These are phyloP conservation scores for Pseudoips prasinana DNA, from an alignment of 2,888 invertebrate genomes.

Conservation along the genomic window DNA sequence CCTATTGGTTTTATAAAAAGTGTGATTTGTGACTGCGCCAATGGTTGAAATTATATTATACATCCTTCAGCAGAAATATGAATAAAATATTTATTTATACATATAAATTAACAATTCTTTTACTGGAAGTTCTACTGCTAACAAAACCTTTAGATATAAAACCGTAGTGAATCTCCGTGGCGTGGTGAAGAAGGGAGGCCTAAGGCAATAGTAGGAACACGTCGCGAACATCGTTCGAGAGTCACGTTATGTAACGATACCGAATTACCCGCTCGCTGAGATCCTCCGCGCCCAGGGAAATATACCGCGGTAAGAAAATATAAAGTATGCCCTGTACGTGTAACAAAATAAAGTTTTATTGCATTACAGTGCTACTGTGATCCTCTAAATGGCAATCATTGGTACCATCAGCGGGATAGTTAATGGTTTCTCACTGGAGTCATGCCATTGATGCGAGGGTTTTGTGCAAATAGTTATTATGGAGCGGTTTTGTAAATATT, in stretches of 20 bases:
- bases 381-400: slow-evolving; percentile 23
- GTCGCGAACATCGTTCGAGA: slow-evolving; percentile 64
- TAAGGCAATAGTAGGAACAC: slow-evolving; percentile 68
- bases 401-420: slow-evolving; percentile 16
- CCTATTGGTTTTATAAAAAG: no score
- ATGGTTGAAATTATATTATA: no score
- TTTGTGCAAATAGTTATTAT: slow-evolving; percentile 26
- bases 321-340: slow-evolving; percentile 36
- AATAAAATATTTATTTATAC: no score
- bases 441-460: slow-evolving; percentile 18
- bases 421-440: slow-evolving; percentile 24
- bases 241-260: slow-evolving; percentile 71
- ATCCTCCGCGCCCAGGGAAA: slow-evolving; percentile 67
- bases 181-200: slow-evolving; percentile 59
- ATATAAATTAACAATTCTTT: no score
- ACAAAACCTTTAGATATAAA: slow-evolving; percentile 50
- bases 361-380: slow-evolving; percentile 22
- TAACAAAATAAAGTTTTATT: slow-evolving; percentile 55
- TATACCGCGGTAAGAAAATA: slow-evolving; percentile 48
- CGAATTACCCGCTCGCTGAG: slow-evolving; percentile 68
- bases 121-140: slow-evolving; percentile 22
- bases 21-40: no score
- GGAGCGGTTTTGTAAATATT: no score
- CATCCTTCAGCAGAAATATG: no score
- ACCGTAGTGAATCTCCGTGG: slow-evolving; percentile 68